These are phyloP conservation scores for Nycteola revayana DNA, from an alignment of 2,888 invertebrate species.

Conservation along the genomic window DNA sequence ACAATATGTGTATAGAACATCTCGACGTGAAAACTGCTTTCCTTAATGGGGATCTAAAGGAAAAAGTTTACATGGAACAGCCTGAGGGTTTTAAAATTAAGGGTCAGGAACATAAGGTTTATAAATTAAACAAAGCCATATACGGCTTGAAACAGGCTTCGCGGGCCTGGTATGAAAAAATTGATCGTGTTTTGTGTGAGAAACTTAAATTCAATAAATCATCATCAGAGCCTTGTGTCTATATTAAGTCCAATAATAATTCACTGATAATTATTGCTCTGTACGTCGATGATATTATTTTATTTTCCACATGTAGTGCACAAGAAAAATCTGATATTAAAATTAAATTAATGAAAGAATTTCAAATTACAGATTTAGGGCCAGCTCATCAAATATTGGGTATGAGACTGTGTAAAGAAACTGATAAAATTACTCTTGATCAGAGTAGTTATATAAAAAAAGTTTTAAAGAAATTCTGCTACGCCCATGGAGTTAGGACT, in stretches of 20 bases:
- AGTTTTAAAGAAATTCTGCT: background rate
- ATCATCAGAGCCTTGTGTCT: conserved; percentile 2
- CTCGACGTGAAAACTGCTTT: too few relatives aligned
- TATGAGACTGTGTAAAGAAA: too few relatives aligned
- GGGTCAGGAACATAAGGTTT: background rate
- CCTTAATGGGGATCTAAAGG: background rate
- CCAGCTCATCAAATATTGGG: too few relatives aligned
- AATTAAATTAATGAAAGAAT: too few relatives aligned
- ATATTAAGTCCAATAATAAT: background rate
- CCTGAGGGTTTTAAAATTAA: background rate
- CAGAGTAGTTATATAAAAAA: background rate
- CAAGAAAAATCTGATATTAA: too few relatives aligned
- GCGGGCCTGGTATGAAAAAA: background rate
- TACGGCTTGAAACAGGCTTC: background rate
- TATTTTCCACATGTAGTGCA: background rate
- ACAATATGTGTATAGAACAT: too few relatives aligned
- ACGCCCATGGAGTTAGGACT: background rate
- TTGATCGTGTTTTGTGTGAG: background rate
- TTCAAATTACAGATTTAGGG: too few relatives aligned
- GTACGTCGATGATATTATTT: conserved; percentile 2
- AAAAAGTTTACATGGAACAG: background rate
- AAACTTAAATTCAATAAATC: background rate
- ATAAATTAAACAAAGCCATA: background rate
- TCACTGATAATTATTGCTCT: background rate
- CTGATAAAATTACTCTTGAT: background rate